Evolutionary conservation across 2,888 invertebrate genomes (phyloP), one percentile per base, ranked within the genome.

Genomic region (Epistrophe grossulariae): DNA sequence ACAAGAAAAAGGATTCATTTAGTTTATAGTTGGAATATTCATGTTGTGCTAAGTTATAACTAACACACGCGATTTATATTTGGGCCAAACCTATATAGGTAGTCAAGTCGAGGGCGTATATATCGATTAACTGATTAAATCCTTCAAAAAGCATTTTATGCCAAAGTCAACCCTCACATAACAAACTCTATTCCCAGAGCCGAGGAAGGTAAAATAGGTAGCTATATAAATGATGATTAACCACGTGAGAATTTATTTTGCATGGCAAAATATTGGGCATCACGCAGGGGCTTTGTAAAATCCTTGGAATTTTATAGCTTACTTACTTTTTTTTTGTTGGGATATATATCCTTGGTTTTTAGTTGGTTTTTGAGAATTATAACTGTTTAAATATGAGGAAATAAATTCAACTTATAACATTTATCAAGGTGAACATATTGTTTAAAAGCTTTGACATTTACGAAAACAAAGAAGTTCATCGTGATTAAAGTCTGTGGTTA

Each of bases 61-160:
- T 0, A 50, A 35, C 7, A 9, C 85, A 85, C 85, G 85, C 85
- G 81, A 85, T 81, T 74, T 64, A 38, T 48, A 80, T 80, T 77
- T 68, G 71, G 81, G 81, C 50, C 81, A 81, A 57, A 28, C 17
- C 73, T 78, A 28, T 28, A 24, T 24, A 24, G 3, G 3, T 24
- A 70, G 62, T 57, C 40, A 78, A 59, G 80, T 66, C 60, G 78
- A 45, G 80, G 84, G 76, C 59, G 80, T 84, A 59, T 84, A 59
- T 62, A 82, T 85, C 81, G 85, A 85, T 85, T 85, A 85, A 85
- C 78, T 82, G 85, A 85, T 78, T 73, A 85, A 79, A 82, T 35
- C 57, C 35, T 43, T 48, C 70, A 70, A 31, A 64, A 70, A 59
- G 11, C 38, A 74, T 64, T 79, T 70, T 57, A 83, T 73, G n/a